Conservation (phyloP, 2,888 invertebrate genomes). For the Clunio marinus region DNA sequence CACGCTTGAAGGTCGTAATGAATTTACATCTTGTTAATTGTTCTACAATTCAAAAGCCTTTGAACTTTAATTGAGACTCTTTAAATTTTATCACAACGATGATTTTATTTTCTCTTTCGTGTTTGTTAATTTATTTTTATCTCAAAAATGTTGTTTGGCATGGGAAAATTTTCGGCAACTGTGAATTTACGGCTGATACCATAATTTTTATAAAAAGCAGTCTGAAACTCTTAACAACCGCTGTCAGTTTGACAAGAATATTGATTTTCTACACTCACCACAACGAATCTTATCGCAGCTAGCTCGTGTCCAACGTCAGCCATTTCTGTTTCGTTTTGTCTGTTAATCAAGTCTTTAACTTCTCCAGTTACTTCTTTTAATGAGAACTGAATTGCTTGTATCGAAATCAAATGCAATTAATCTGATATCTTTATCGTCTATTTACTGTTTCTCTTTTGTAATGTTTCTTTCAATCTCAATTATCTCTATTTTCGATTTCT, state of each 20-base stretch:
- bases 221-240: neutral
- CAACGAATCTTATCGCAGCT: constrained; percentile 49
- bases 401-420: too few species aligned
- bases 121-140: neutral
- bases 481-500: neutral
- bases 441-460: too few species aligned
- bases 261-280: constrained; percentile 47
- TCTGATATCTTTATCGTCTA: too few species aligned
- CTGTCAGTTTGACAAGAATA: neutral
- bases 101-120: neutral
- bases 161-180: neutral
- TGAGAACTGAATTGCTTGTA: too few species aligned
- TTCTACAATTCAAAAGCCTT: too few species aligned
- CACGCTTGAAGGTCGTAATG: too few species aligned
- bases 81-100: neutral
- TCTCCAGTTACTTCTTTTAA: neutral
- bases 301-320: constrained; percentile 51
- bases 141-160: neutral
- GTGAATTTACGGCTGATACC: neutral
- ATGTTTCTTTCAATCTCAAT: too few species aligned
- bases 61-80: neutral
- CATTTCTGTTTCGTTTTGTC: constrained; percentile 42
- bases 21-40: too few species aligned
- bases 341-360: constrained; percentile 35
- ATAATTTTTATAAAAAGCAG: neutral